Base-by-base conservation (phyloP, 2,113 vertebrate genomes). In the Xenotilapia flavipinnis region DNA sequence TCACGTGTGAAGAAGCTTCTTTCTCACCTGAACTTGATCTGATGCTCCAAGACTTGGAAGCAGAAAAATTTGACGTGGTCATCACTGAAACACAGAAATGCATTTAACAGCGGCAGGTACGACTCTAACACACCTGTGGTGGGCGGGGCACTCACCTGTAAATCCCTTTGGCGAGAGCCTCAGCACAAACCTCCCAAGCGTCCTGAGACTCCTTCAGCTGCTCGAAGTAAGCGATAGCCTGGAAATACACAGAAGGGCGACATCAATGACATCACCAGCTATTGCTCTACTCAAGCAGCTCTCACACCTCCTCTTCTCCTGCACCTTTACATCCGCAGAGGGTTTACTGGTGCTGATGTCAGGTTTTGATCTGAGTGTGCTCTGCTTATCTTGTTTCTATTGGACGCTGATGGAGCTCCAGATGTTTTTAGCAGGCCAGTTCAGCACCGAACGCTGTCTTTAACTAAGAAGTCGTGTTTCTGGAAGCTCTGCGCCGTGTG, bases 51-150 rank as follows among this genome's bases (percentile, higher is more conserved):
- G 28, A 99, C 98, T 97, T 99, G 99, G 95, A 99, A 99, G 95
- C 98, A 99, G 96, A 99, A 99, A 94, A 99, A 99, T 93, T 99
- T 99, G 86, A 99, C 97, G 56, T 99, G 98, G 96, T 99, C 98
- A 85, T 99, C 98, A 86, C 99, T 99, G 92, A 77, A 91, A 92
- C 6, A 79, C 21, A n/a, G 15, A 53, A 28, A 55, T 6, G 11
- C 6, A 45, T 56, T 42, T n/a, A 77, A 77, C 21, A 51, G 45
- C 45, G 4, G 45, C 26, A 33, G 6, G 45, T 77, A 33, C 10
- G 5, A 51, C 15, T 77, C 26, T 68, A 68, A 77, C 15, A 33
- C 73, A 77, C 73, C 73, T 77, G 17, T 13, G 73, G 26, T 56
- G 17, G n/a, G 3, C 21, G 17, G 10, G 9, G 45, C 4, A 58